Evolutionary conservation across 2,113 vertebrate genomes (phyloP).

Genomic region (Opisthocomus hoazin): DNA sequence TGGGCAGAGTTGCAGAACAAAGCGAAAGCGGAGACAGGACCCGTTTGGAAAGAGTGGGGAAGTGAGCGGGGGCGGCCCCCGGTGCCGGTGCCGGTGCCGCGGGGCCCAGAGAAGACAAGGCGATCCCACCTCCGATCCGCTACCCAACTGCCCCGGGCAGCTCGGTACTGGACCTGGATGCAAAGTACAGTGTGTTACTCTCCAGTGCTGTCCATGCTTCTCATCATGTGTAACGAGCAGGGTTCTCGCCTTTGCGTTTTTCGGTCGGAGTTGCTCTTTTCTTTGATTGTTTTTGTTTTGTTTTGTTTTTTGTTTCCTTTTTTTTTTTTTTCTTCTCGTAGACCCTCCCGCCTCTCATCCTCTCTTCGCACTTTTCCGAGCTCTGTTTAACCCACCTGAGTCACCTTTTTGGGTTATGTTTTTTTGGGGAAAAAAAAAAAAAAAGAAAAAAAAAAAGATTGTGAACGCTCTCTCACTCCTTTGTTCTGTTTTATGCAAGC

Average conservation of each 20-base stretch:
- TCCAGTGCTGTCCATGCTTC: slow-evolving; percentile 81
- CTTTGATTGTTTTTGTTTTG: slow-evolving; percentile 30
- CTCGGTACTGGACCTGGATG: slow-evolving; percentile 75
- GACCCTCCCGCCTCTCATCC: slow-evolving; percentile 29
- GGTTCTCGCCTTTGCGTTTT: slow-evolving; percentile 62
- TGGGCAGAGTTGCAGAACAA: slow-evolving; percentile 40
- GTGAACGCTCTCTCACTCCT: slow-evolving; percentile 71
- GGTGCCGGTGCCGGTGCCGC: neutral
- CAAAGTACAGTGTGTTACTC: slow-evolving; percentile 90
- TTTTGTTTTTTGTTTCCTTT: too few relatives aligned
- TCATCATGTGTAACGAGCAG: slow-evolving; percentile 71
- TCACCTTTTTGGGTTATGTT: slow-evolving; percentile 59
- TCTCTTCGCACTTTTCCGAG: slow-evolving; percentile 58
- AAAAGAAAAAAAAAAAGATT: slow-evolving; percentile 57
- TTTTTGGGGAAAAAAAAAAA: neutral
- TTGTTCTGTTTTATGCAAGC: slow-evolving; percentile 77
- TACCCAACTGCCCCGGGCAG: slow-evolving; percentile 61
- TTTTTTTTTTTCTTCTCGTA: slow-evolving; percentile 64
- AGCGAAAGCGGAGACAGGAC: slow-evolving; percentile 46
- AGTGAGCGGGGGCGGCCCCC: neutral
- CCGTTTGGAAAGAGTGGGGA: slow-evolving; percentile 39
- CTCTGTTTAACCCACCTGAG: slow-evolving; percentile 42
- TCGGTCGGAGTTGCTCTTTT: slow-evolving; percentile 60
- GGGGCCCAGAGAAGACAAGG: slow-evolving; percentile 11
- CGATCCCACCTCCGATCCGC: slow-evolving; percentile 35